A percentile compares a stretch with the other conserved stretches of the same genome.
Conservation (phyloP, 2,888 invertebrate genomes). For the Norana najaformis region DNA sequence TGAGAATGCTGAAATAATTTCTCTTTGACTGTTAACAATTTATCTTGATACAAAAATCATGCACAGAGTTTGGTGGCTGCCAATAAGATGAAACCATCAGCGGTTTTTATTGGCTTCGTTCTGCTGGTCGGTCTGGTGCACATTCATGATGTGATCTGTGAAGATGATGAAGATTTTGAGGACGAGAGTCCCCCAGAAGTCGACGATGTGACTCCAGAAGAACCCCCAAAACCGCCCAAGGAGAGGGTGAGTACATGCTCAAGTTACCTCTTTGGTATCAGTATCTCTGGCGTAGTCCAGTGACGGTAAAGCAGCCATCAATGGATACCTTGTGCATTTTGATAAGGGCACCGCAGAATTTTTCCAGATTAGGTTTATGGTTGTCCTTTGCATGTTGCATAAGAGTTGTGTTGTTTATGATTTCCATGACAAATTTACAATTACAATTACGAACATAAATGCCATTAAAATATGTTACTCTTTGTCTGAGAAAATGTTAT, state of each 20-base stretch:
- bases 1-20: neutral
- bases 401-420: neutral
- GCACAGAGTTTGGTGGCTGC: neutral
- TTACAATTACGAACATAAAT: neutral
- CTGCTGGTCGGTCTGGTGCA: neutral
- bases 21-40: neutral
- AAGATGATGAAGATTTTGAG: neutral
- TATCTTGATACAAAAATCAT: neutral
- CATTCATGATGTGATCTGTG: neutral
- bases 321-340: neutral
- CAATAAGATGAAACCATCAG: neutral
- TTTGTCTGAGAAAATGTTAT: neutral
- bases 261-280: neutral
- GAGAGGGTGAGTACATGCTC: neutral
- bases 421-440: neutral
- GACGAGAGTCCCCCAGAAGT: neutral
- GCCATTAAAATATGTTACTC: neutral
- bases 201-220: neutral
- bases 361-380: neutral
- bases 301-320: neutral
- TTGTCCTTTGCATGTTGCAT: neutral
- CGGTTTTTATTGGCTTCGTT: neutral
- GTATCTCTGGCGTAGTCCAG: neutral
- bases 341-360: neutral
- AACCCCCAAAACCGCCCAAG: neutral